These are phyloP conservation scores for Diachasma alloeum DNA, from an alignment of 1,140 invertebrate species.

Conservation along the genomic window DNA sequence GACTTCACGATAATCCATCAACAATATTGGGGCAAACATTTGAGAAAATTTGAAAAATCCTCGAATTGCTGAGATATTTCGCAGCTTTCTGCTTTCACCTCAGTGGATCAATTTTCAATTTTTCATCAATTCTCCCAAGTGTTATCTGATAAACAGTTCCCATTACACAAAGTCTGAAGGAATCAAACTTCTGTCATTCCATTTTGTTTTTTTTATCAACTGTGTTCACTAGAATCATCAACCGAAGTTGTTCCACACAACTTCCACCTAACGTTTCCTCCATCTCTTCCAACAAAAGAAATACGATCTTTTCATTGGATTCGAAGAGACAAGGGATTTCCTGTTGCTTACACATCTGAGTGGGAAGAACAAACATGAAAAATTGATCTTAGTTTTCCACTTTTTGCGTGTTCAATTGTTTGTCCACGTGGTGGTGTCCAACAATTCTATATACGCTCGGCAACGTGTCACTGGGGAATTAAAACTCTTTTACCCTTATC, in stretches of 20 bases:
- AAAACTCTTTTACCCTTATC: not conserved
- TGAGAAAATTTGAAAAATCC: too few species aligned
- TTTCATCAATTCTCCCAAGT: not conserved
- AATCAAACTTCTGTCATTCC: not conserved
- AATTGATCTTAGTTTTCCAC: not conserved
- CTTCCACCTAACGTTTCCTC: not conserved
- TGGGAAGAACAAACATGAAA: not conserved
- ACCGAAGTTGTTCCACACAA: not conserved
- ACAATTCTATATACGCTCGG: not conserved
- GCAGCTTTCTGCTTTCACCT: too few species aligned
- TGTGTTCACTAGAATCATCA: not conserved
- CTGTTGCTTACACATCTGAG: not conserved
- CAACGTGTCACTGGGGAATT: conserved; percentile 3
- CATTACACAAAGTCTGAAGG: not conserved
- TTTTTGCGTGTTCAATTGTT: not conserved
- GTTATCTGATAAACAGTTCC: not conserved
- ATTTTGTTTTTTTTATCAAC: not conserved
- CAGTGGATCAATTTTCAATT: too few species aligned
- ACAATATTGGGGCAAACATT: too few species aligned
- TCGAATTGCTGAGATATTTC: too few species aligned
- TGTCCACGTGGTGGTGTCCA: not conserved
- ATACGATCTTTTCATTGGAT: not conserved
- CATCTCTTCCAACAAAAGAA: not conserved
- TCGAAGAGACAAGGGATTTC: not conserved
- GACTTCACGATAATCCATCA: too few species aligned